Evolutionary conservation across 2,797 vertebrate genomes (phyloP).

Genomic region (Pangasius sanitwongsei): DNA sequence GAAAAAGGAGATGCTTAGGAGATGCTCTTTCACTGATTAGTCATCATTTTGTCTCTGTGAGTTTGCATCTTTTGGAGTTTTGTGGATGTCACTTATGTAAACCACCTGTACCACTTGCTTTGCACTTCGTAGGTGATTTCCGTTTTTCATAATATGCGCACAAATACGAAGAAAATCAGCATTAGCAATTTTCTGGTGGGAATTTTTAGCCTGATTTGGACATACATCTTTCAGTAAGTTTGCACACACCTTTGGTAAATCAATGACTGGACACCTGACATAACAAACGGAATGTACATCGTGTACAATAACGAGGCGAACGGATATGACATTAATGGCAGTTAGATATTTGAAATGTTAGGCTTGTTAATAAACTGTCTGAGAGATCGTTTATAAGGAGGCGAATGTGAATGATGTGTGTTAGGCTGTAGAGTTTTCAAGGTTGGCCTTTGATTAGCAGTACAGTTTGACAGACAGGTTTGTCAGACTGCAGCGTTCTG

Average conservation of each 20-base stretch:
- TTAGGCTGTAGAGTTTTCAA: background rate
- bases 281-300: background rate
- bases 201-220: background rate
- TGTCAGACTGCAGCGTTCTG: background rate
- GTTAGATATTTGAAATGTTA: background rate
- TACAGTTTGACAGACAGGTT: background rate
- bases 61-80: background rate
- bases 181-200: background rate
- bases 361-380: background rate
- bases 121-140: too few species aligned
- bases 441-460: background rate
- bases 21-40: too few species aligned
- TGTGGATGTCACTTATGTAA: background rate
- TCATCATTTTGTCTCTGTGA: background rate
- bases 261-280: background rate
- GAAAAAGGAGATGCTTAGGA: too few species aligned
- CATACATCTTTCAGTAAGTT: background rate
- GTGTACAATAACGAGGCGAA: background rate
- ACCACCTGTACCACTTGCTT: background rate
- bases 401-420: background rate
- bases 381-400: background rate
- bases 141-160: too few species aligned
- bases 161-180: background rate
- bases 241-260: background rate
- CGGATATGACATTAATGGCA: too few species aligned